These are phyloP conservation scores for Cotesia vestalis DNA, from an alignment of 1,140 invertebrate genomes.

Conservation along the genomic window DNA sequence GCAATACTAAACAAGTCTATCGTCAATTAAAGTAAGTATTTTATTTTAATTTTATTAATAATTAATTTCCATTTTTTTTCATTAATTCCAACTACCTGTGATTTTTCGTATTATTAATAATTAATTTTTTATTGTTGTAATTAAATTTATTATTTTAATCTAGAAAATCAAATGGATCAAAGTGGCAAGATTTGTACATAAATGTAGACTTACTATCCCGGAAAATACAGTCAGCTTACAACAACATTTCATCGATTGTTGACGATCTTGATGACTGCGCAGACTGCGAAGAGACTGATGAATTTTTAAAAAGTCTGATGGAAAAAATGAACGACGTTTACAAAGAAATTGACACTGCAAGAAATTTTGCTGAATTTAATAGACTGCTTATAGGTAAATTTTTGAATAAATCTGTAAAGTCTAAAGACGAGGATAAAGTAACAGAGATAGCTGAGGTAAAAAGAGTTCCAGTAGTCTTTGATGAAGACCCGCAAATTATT, in stretches of 20 bases:
- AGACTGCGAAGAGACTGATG: conserved; percentile 38
- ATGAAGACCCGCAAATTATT: conserved; percentile 55
- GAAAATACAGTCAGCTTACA: conserved; percentile 54
- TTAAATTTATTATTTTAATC: conserved; percentile 31
- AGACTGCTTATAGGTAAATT: conserved; percentile 48
- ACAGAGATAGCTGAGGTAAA: background rate
- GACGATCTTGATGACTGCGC: conserved; percentile 49
- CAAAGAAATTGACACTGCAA: conserved; percentile 54
- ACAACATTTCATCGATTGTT: conserved; percentile 48
- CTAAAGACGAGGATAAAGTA: background rate
- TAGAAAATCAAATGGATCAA: conserved; percentile 44
- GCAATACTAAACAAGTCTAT: conserved; percentile 39
- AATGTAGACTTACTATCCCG: conserved; percentile 58
- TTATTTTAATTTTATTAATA: conserved; percentile 8
- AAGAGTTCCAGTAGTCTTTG: conserved; percentile 42
- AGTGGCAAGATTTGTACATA: conserved; percentile 58
- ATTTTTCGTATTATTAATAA: background rate
- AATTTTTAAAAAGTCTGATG: conserved; percentile 41
- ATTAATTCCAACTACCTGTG: too few species aligned
- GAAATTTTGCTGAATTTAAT: conserved; percentile 55
- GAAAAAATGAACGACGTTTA: conserved; percentile 50
- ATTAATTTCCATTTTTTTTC: background rate
- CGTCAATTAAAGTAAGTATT: conserved; percentile 46
- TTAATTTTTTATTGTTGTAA: conserved; percentile 21
- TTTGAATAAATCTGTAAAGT: background rate